These are phyloP conservation scores for Cercopithecus neglectus DNA, from an alignment of 2,797 vertebrate species.

Conservation along the genomic window DNA sequence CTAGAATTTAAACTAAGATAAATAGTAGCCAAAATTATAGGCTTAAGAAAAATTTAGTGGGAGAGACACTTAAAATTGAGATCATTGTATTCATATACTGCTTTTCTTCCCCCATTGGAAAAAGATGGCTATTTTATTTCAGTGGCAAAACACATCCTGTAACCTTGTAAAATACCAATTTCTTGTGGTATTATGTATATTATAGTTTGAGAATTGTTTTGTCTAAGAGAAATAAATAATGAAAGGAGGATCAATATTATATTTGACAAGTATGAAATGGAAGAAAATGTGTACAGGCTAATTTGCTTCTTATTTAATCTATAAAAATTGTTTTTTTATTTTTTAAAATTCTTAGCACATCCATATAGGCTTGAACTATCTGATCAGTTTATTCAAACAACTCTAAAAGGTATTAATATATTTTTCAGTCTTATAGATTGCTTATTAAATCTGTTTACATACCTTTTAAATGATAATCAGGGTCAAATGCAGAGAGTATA, in stretches of 20 bases:
- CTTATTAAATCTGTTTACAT: background rate
- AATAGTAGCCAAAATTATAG: background rate
- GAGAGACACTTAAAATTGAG: background rate
- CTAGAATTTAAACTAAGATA: background rate
- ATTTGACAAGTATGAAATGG: background rate
- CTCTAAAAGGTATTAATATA: background rate
- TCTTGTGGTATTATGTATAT: background rate
- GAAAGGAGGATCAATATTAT: background rate
- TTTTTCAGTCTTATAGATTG: background rate
- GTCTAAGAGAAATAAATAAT: background rate
- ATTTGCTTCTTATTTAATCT: background rate
- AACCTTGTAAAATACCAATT: background rate
- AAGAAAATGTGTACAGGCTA: background rate
- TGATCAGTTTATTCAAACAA: background rate
- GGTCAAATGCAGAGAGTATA: background rate
- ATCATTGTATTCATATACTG: background rate
- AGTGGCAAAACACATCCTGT: background rate
- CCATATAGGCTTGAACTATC: background rate
- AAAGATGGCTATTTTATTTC: background rate
- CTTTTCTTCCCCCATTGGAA: background rate
- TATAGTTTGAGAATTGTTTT: background rate
- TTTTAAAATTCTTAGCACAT: background rate
- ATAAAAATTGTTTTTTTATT: background rate
- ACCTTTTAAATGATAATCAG: background rate
- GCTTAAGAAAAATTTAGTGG: background rate